Percentiles rank a stretch among this genome's conserved stretches.
Conservation (phyloP, 2,797 vertebrate genomes). For the Limosa lapponica region DNA sequence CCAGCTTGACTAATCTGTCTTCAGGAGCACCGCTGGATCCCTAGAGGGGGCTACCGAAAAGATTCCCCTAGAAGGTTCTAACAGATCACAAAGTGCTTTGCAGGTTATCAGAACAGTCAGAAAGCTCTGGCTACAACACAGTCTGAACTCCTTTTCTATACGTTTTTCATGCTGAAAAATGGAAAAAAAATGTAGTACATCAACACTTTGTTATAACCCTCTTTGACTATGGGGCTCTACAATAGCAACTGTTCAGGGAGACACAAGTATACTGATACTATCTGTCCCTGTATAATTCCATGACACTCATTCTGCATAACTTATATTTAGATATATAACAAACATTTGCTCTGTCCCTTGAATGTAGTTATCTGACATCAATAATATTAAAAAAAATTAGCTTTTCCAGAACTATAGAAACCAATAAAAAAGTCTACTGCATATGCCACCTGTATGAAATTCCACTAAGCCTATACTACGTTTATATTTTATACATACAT, state of each 20-base stretch:
- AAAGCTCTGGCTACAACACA: neutral
- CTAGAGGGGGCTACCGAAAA: neutral
- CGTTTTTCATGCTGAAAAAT: fast-evolving
- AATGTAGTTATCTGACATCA: neutral
- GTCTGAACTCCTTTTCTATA: neutral
- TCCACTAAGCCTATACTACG: neutral
- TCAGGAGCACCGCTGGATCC: neutral
- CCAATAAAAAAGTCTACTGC: neutral
- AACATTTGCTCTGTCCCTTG: neutral
- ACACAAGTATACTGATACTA: neutral
- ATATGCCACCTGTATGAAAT: neutral
- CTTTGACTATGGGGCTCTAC: neutral
- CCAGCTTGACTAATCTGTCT: neutral
- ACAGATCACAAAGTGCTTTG: neutral
- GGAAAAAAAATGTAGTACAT: neutral
- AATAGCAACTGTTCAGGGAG: neutral
- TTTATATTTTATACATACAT: neutral
- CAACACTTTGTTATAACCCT: neutral
- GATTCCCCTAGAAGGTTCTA: neutral
- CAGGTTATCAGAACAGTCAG: neutral
- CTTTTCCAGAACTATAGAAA: neutral
- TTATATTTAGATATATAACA: neutral
- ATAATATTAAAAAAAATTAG: neutral
- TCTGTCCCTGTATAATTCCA: neutral
- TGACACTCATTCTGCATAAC: neutral